Conservation (phyloP, 2,888 invertebrate species). For the Endotricha flammealis region DNA sequence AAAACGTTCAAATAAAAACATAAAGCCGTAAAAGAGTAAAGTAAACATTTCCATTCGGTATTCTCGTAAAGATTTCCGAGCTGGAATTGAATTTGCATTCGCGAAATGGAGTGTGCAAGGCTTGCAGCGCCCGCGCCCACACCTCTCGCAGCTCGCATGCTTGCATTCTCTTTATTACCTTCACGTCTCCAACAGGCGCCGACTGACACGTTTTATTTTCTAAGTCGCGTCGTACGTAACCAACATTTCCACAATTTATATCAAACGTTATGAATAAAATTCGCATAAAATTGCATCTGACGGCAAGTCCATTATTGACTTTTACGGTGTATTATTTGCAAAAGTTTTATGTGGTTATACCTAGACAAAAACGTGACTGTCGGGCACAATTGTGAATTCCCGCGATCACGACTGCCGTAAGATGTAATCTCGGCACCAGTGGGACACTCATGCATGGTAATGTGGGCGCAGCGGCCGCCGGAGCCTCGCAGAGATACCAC, state of each 20-base stretch:
- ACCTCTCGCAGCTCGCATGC: constrained; percentile 38
- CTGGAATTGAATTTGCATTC: constrained; percentile 52
- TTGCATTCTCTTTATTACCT: constrained; percentile 44
- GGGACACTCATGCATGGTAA: constrained; percentile 47
- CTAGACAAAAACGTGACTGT: constrained; percentile 61
- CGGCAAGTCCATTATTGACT: constrained; percentile 38
- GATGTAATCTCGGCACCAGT: constrained; percentile 45
- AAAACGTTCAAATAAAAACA: constrained; percentile 35
- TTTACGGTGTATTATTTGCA: constrained; percentile 57
- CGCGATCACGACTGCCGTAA: constrained; percentile 55
- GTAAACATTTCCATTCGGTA: constrained; percentile 47
- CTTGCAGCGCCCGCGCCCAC: constrained; percentile 43
- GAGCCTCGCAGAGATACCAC: constrained; percentile 25
- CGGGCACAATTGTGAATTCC: constrained; percentile 45
- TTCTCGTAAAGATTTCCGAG: constrained; percentile 48
- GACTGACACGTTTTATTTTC: constrained; percentile 22
- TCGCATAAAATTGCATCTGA: constrained; percentile 35
- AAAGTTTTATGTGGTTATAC: constrained; percentile 37
- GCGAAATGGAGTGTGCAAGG: constrained; percentile 29
- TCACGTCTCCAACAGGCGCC: constrained; percentile 29
- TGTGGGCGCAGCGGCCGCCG: constrained; percentile 23
- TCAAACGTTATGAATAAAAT: constrained; percentile 30
- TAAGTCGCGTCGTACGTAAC: constrained; percentile 18
- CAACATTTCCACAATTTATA: constrained; percentile 24
- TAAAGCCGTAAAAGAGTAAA: constrained; percentile 34